These are phyloP conservation scores for Acanthosepion pharaonis DNA, from an alignment of 2,888 invertebrate species.

Conservation along the genomic window DNA sequence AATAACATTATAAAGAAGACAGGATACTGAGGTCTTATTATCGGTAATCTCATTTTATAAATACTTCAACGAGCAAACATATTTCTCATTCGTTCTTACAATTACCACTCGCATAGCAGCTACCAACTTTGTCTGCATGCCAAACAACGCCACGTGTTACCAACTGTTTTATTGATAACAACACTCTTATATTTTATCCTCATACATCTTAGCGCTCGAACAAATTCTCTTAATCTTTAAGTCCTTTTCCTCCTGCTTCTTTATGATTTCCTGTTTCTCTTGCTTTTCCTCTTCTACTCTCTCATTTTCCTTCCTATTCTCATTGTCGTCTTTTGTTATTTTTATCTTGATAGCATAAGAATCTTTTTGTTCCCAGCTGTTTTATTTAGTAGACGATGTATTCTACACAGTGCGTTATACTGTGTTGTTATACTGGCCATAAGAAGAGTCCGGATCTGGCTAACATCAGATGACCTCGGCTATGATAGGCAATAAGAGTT, in stretches of 20 bases:
- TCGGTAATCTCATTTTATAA: neutral
- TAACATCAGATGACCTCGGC: too few relatives aligned
- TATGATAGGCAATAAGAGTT: too few relatives aligned
- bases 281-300: neutral
- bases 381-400: neutral
- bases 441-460: neutral
- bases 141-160: conserved; percentile 11
- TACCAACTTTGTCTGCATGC: neutral
- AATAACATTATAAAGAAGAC: too few relatives aligned
- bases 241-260: too few relatives aligned
- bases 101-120: neutral
- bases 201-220: neutral
- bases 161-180: conserved; percentile 20
- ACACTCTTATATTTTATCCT: neutral
- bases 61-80: conserved; percentile 15
- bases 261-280: neutral
- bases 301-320: neutral
- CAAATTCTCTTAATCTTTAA: neutral
- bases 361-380: conserved; percentile 4
- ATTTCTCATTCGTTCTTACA: neutral
- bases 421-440: neutral
- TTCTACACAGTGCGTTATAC: neutral
- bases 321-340: neutral
- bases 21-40: neutral
- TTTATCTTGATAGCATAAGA: neutral